Conservation (phyloP, 2,113 vertebrate species). For the Paraplagusia blochii region DNA sequence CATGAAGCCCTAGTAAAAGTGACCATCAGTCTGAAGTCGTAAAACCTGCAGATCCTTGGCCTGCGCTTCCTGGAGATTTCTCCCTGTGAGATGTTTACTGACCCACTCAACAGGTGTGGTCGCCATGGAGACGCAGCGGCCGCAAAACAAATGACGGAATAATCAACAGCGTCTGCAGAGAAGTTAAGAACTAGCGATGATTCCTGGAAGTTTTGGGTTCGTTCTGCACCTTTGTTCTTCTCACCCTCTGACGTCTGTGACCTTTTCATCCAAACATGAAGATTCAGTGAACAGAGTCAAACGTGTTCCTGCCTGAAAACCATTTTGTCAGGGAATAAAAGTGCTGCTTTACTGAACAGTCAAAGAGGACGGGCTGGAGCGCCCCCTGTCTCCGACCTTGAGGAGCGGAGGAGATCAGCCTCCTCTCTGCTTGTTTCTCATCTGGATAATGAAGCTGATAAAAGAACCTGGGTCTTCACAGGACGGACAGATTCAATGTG, state of each 20-base stretch:
- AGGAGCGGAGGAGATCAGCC: conserved; percentile 56
- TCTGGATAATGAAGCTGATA: conserved; percentile 69
- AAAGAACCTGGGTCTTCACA: conserved; percentile 63
- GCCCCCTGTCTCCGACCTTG: conserved; percentile 47
- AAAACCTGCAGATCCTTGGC: neutral
- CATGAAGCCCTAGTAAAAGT: conserved; percentile 9
- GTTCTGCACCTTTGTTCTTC: no score
- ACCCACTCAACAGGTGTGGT: no score
- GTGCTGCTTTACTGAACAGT: no score
- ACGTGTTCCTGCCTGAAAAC: neutral
- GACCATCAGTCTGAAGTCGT: neutral
- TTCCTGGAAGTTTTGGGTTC: no score
- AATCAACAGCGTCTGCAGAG: no score
- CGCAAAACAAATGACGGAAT: no score
- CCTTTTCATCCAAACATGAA: no score
- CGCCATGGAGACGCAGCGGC: no score
- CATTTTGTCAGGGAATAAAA: conserved; percentile 9
- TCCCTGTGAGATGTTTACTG: neutral
- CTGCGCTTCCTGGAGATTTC: conserved; percentile 14
- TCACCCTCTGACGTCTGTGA: no score
- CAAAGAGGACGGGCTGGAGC: no score
- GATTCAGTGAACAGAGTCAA: conserved; percentile 3
- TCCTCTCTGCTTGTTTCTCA: conserved; percentile 68
- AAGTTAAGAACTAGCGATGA: no score
- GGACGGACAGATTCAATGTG: conserved; percentile 65